Evolutionary conservation across 2,113 vertebrate species (phyloP).

Genomic region (Charadrius vociferus): DNA sequence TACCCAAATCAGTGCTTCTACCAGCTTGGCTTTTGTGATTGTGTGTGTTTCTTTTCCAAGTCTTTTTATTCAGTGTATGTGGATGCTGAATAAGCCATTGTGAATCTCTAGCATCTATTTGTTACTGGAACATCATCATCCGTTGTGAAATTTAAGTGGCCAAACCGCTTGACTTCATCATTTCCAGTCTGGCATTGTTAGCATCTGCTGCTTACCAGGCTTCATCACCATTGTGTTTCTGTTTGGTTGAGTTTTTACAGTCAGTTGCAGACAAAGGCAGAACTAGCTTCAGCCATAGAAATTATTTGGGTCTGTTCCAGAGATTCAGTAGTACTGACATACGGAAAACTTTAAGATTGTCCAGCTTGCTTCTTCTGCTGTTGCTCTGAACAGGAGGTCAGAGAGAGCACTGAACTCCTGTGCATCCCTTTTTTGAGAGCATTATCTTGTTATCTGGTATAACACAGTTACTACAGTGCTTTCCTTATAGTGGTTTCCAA

Average conservation of each 20-base stretch:
- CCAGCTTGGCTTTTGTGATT: slow-evolving; percentile 78
- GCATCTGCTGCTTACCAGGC: slow-evolving; percentile 64
- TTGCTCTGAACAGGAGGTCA: slow-evolving; percentile 24
- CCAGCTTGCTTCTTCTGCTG: slow-evolving; percentile 57
- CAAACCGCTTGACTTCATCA: slow-evolving; percentile 59
- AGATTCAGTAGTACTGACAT: background rate
- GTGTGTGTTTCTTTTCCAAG: slow-evolving; percentile 74
- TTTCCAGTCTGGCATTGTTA: slow-evolving; percentile 69
- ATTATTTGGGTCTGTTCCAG: slow-evolving; percentile 40
- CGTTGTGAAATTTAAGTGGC: slow-evolving; percentile 49
- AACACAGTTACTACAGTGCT: slow-evolving; percentile 12
- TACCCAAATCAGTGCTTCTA: slow-evolving; percentile 63
- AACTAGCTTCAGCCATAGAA: slow-evolving; percentile 22
- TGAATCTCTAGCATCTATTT: slow-evolving; percentile 52
- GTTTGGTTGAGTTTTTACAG: slow-evolving; percentile 34
- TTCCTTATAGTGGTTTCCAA: slow-evolving; percentile 46
- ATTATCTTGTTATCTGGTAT: slow-evolving; percentile 2
- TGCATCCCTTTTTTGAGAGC: slow-evolving; percentile 64
- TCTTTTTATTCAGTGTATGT: slow-evolving; percentile 71
- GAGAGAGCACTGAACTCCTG: background rate
- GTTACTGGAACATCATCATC: slow-evolving; percentile 65
- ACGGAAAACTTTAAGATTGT: background rate
- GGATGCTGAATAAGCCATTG: slow-evolving; percentile 71
- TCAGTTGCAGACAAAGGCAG: slow-evolving; percentile 54
- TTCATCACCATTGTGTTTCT: slow-evolving; percentile 75